These are phyloP conservation scores for Polyergus mexicanus DNA, from an alignment of 1,140 invertebrate species.

Conservation along the genomic window DNA sequence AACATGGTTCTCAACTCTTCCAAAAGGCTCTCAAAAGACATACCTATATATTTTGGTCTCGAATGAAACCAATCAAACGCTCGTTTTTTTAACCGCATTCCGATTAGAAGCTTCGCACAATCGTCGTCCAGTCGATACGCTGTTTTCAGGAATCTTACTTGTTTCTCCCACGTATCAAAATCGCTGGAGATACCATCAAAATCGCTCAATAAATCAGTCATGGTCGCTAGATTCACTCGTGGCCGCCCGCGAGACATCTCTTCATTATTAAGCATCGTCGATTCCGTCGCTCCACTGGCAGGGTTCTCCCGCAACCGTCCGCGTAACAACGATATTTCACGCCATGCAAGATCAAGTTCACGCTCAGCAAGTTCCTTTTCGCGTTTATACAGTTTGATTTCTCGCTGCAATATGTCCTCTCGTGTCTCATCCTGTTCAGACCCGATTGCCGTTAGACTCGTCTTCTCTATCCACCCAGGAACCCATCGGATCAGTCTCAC, in stretches of 20 bases:
- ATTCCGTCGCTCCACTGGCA: too few relatives aligned
- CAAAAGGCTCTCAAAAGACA: not conserved
- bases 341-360: not conserved
- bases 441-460: too few relatives aligned
- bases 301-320: not conserved
- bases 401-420: not conserved
- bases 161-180: slow-evolving; percentile 34
- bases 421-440: too few relatives aligned
- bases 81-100: not conserved
- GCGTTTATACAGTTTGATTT: not conserved
- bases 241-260: not conserved
- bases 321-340: not conserved
- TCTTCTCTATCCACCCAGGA: too few relatives aligned
- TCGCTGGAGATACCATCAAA: not conserved
- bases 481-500: too few relatives aligned
- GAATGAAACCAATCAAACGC: slow-evolving; percentile 40
- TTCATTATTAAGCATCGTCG: not conserved
- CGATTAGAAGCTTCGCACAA: not conserved
- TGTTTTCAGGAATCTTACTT: not conserved
- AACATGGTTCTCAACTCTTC: not conserved
- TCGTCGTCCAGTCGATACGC: slow-evolving; percentile 31
- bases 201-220: slow-evolving; percentile 15
- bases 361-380: not conserved
- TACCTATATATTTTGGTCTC: not conserved
- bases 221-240: not conserved